Base-by-base conservation (phyloP, 2,797 vertebrate genomes). In the Lagocephalus sceleratus region DNA sequence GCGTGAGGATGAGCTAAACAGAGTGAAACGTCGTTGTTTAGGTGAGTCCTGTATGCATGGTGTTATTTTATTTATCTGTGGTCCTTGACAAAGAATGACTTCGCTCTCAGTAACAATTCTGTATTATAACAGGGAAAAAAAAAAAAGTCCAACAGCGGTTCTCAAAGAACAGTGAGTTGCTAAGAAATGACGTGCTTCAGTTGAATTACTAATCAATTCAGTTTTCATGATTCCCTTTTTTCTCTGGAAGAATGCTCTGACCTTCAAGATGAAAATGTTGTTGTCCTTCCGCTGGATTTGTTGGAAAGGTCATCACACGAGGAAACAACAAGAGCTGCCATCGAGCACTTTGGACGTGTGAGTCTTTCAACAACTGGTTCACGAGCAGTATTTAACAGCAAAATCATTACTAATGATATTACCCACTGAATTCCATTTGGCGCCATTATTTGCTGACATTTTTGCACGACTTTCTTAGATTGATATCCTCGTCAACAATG, bases 401-500 rank as follows among this genome's bases (percentile, higher is more conserved):
- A 2, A 39, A 29, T 43, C 6, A 19, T 14, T 53, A 47, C 39
- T 43, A 16, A 10, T 12, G 0, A 45, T 3, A 21, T 52, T 16
- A 15, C 8, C 35, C 26, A 11, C 26, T 2, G 29, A 32, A 32
- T 32, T 11, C 12, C 32, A n/a, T 3, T 35, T 14, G 12, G 10
- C 12, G 2, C 17, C 40, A 42, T 42, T n/a, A 7, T 17, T 2
- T n/a, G 17, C 3, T 19, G 16, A 42, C 40, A 42, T 19, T 42
- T 42, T 42, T n/a, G 8, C 40, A 6, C 6, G 17, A 19, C 3
- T 12, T 63, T 46, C 57, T 57, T 80, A 99, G 97, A 93, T 99
- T 0, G 94, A 98, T 41, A 60, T 99, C 76, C 83, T 99, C 58
- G 83, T 99, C 51, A 99, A 99, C 87, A 98, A 96, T 0, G 91